Evolutionary conservation across 2,113 vertebrate species (phyloP).

Genomic region (Aspidoscelis tigris): DNA sequence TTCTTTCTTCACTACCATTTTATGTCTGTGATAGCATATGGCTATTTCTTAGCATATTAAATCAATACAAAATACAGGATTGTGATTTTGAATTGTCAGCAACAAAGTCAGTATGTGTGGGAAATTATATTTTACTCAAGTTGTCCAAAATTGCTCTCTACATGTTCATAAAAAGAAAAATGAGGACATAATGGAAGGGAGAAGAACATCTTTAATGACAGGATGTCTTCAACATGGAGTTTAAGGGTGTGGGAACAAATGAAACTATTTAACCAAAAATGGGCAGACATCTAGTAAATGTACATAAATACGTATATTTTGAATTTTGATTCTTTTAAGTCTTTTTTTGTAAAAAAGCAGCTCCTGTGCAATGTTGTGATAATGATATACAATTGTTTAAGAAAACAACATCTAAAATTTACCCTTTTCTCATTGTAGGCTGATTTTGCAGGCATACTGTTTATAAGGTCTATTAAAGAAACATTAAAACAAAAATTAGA

Average conservation of each 20-base stretch:
- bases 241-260: conserved; percentile 57
- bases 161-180: conserved; percentile 32
- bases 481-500: not conserved
- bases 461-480: not conserved
- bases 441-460: not conserved
- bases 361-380: not conserved
- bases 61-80: conserved; percentile 43
- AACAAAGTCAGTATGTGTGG: conserved; percentile 2
- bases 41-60: conserved; percentile 11
- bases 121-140: conserved; percentile 36
- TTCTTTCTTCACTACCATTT: conserved; percentile 19
- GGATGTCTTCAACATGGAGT: conserved; percentile 62
- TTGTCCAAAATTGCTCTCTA: conserved; percentile 51
- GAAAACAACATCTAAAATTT: too few relatives aligned
- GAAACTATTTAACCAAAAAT: conserved; percentile 8
- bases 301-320: not conserved
- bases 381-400: too few relatives aligned
- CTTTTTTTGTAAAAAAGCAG: not conserved
- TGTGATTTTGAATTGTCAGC: not conserved
- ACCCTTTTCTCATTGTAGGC: too few relatives aligned
- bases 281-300: not conserved
- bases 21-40: conserved; percentile 23
- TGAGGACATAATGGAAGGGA: not conserved
- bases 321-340: too few relatives aligned
- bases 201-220: conserved; percentile 19